A percentile compares a stretch with the other conserved stretches of the same genome.
Evolutionary conservation across 2,113 vertebrate genomes (phyloP).

Genomic region (Ictalurus furcatus): DNA sequence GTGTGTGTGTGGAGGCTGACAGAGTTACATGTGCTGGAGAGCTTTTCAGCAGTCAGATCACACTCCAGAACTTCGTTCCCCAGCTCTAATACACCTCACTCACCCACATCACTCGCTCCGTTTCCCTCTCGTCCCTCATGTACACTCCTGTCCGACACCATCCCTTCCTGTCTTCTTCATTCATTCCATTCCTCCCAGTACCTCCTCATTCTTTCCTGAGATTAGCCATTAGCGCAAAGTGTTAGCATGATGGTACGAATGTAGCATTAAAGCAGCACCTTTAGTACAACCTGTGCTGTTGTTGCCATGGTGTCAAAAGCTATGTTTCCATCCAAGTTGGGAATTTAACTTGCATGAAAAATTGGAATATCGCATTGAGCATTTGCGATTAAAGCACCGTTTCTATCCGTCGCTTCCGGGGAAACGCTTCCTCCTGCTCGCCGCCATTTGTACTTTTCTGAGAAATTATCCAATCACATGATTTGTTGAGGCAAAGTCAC

Average conservation of each 20-base stretch:
- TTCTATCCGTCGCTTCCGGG: too few relatives aligned
- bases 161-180: neutral
- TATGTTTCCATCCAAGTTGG: too few relatives aligned
- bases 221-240: neutral
- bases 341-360: too few relatives aligned
- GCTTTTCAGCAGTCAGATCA: constrained; percentile 2
- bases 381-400: too few relatives aligned
- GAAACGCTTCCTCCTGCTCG: too few relatives aligned
- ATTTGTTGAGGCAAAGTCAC: too few relatives aligned
- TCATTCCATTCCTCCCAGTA: neutral
- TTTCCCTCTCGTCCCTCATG: neutral
- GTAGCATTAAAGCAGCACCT: neutral
- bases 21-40: neutral
- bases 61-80: constrained; percentile 32
- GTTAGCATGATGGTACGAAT: neutral
- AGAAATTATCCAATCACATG: too few relatives aligned
- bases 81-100: neutral
- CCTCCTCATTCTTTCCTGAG: neutral
- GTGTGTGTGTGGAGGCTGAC: neutral
- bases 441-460: too few relatives aligned
- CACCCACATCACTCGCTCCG: neutral
- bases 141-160: neutral
- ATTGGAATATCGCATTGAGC: too few relatives aligned
- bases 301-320: neutral
- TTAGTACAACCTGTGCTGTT: neutral